A percentile compares a stretch with the other conserved stretches of the same genome.
These are phyloP conservation scores for Dynastes grantii DNA, from an alignment of 2,888 invertebrate species.

Conservation along the genomic window DNA sequence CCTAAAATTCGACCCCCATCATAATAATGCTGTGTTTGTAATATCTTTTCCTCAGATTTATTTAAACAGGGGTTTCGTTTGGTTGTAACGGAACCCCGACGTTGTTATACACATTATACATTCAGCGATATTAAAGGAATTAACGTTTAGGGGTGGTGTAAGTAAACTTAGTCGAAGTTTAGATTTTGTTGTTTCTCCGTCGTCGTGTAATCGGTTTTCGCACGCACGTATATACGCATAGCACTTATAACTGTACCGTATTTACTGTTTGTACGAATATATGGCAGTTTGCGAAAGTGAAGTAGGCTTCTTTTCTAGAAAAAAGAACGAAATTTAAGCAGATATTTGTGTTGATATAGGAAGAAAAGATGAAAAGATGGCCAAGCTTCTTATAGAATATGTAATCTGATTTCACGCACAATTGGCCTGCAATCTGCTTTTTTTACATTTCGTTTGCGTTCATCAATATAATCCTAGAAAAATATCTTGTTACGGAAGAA, in stretches of 20 bases:
- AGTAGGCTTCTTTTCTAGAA: not conserved
- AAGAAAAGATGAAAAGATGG: conserved; percentile 14
- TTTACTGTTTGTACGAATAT: not conserved
- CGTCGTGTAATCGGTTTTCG: conserved; percentile 8
- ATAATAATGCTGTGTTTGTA: conserved; percentile 47
- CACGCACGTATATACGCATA: not conserved
- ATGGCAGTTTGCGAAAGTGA: not conserved
- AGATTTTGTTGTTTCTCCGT: conserved; percentile 9
- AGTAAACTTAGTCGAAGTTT: conserved; percentile 23
- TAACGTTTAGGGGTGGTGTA: conserved; percentile 26
- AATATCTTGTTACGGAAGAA: conserved; percentile 41
- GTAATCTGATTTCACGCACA: conserved; percentile 57
- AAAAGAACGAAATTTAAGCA: conserved; percentile 13
- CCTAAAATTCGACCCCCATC: conserved; percentile 51
- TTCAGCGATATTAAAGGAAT: conserved; percentile 43
- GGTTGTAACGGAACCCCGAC: conserved; percentile 36
- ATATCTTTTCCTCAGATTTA: conserved; percentile 49
- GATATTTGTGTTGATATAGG: not conserved
- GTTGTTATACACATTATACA: conserved; percentile 39
- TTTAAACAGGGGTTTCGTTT: conserved; percentile 38
- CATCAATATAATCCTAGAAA: conserved; percentile 9
- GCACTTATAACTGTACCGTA: not conserved
- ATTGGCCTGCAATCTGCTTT: conserved; percentile 54
- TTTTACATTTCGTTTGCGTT: conserved; percentile 27
- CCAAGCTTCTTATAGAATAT: conserved; percentile 38